A percentile compares a stretch with the other conserved stretches of the same genome.
phyloP scores from a whole-genome alignment of 2,888 invertebrate genomes.

The Cotesia congregata region DNA sequence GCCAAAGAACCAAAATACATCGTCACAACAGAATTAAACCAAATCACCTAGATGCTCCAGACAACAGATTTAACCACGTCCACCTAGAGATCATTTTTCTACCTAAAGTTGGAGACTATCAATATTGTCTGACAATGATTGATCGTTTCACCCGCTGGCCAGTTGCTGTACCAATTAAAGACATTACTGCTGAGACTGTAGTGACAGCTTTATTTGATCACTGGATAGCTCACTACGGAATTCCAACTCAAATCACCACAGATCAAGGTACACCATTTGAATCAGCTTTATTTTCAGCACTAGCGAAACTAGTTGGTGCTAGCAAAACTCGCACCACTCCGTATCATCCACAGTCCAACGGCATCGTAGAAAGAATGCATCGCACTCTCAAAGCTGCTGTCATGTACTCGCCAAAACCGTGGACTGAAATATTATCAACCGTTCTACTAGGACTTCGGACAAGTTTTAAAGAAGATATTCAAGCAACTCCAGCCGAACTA shows the following conservation, averaged over 20 bases:
- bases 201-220: slow-evolving; percentile 51
- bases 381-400: slow-evolving; percentile 49
- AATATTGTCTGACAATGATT: slow-evolving; percentile 46
- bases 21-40: no score
- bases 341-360: slow-evolving; percentile 52
- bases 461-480: slow-evolving; percentile 48
- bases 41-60: no score
- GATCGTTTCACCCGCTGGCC: slow-evolving; percentile 60
- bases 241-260: slow-evolving; percentile 56
- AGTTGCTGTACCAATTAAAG: slow-evolving; percentile 56
- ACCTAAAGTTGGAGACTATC: no score
- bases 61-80: no score
- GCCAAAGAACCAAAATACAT: no score
- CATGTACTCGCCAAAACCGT: slow-evolving; percentile 43
- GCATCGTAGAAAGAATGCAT: slow-evolving; percentile 50
- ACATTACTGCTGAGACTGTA: slow-evolving; percentile 58
- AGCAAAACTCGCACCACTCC: slow-evolving; percentile 43
- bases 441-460: slow-evolving; percentile 51
- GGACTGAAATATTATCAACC: slow-evolving; percentile 46
- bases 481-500: slow-evolving; percentile 47
- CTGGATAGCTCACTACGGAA: slow-evolving; percentile 60
- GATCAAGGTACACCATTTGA: slow-evolving; percentile 60
- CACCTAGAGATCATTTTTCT: no score
- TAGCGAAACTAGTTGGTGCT: slow-evolving; percentile 42
- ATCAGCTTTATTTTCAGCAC: slow-evolving; percentile 47